phyloP scores from a whole-genome alignment of 2,888 invertebrate species.

The Ypsolopha scabrella region DNA sequence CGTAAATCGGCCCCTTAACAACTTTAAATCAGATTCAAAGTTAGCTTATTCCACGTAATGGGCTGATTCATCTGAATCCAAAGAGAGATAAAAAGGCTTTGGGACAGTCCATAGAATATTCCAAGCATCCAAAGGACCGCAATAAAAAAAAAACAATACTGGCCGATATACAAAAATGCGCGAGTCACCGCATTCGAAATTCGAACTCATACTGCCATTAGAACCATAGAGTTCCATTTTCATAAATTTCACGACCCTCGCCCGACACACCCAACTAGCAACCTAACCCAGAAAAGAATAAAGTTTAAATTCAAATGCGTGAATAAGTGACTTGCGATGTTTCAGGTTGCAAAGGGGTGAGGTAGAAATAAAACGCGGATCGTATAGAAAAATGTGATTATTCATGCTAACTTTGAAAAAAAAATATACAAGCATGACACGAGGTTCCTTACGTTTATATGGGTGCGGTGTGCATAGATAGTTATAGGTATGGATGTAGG shows the following conservation, averaged over 20 bases:
- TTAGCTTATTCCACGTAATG: too few species aligned
- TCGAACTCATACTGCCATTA: constrained; percentile 26
- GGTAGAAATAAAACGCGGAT: constrained; percentile 53
- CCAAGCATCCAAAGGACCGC: neutral
- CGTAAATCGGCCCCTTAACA: too few species aligned
- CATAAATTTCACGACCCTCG: constrained; percentile 57
- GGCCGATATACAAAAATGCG: constrained; percentile 5
- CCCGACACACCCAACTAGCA: constrained; percentile 25
- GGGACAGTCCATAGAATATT: neutral
- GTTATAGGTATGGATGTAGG: neutral
- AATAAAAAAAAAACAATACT: neutral
- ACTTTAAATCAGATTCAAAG: too few species aligned
- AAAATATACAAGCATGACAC: constrained; percentile 52
- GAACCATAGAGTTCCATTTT: constrained; percentile 40
- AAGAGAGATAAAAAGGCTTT: neutral
- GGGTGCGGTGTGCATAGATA: neutral
- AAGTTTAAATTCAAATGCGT: neutral
- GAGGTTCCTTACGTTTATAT: constrained; percentile 15
- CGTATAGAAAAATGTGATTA: constrained; percentile 68
- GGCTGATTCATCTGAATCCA: neutral
- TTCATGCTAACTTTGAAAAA: constrained; percentile 63
- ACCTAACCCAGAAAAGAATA: constrained; percentile 28
- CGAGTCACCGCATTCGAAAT: constrained; percentile 46
- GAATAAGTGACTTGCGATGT: constrained; percentile 15
- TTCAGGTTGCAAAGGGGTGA: constrained; percentile 14